These are phyloP conservation scores for Tachysurus vachellii DNA, from an alignment of 2,113 vertebrate species.

Conservation along the genomic window DNA sequence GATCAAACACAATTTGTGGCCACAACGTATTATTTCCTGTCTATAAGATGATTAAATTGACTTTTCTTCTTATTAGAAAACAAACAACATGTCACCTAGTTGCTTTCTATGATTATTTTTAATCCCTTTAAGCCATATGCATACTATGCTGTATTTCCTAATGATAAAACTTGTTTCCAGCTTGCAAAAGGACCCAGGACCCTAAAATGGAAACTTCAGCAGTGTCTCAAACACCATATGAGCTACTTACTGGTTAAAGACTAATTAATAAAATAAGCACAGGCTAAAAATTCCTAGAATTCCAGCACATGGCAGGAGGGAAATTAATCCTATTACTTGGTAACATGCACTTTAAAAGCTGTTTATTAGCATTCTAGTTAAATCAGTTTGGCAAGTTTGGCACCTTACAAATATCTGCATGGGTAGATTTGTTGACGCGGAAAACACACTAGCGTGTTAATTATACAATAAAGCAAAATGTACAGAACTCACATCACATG, in stretches of 20 bases:
- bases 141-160: background rate
- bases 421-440: background rate
- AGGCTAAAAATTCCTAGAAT: constrained; percentile 56
- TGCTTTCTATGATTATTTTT: background rate
- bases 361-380: background rate
- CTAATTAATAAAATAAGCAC: constrained; percentile 56
- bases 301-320: constrained; percentile 30
- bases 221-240: constrained; percentile 57
- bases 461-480: background rate
- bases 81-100: background rate
- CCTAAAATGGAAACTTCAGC: constrained; percentile 9
- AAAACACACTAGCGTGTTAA: background rate
- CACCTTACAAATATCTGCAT: background rate
- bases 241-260: constrained; percentile 38
- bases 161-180: background rate
- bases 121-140: background rate
- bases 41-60: background rate
- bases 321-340: background rate
- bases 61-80: background rate
- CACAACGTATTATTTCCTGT: background rate
- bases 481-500: too few relatives aligned
- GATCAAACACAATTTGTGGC: background rate
- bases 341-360: background rate
- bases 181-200: background rate
- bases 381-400: background rate